Percentiles rank a stretch among this genome's conserved stretches.
Evolutionary conservation across 2,888 invertebrate genomes (phyloP).

Genomic region (Synergus laeviventris): DNA sequence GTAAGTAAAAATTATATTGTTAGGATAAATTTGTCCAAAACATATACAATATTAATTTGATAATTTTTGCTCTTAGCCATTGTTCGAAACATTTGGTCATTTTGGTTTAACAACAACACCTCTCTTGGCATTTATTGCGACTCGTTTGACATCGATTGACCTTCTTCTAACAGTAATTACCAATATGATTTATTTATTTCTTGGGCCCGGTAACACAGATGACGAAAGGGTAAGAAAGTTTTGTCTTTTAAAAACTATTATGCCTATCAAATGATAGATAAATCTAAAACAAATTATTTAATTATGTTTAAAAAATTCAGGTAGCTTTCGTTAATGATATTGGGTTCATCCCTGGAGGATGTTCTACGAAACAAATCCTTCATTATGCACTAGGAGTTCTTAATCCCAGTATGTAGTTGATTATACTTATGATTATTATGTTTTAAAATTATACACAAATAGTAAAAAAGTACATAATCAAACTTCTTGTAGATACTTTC

Average conservation of each 20-base stretch:
- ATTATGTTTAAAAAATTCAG: constrained; percentile 4
- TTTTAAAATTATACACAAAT: neutral
- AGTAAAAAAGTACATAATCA: neutral
- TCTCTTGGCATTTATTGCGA: too few relatives aligned
- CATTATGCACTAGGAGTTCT: neutral
- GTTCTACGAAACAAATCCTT: constrained; percentile 41
- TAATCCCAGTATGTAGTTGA: neutral
- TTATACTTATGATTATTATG: neutral
- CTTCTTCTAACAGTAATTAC: too few relatives aligned
- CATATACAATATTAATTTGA: too few relatives aligned
- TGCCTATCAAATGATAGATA: too few relatives aligned
- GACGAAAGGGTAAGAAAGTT: neutral
- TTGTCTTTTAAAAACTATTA: neutral
- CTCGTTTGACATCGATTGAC: too few relatives aligned
- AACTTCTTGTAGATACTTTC: constrained; percentile 9
- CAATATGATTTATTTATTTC: too few relatives aligned
- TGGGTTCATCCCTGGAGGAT: constrained; percentile 26
- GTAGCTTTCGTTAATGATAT: neutral
- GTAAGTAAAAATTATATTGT: neutral
- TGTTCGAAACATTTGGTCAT: too few relatives aligned
- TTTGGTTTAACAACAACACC: too few relatives aligned
- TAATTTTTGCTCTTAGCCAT: too few relatives aligned
- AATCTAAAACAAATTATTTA: too few relatives aligned
- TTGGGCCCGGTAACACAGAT: too few relatives aligned
- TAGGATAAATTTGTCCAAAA: too few relatives aligned